These are phyloP conservation scores for Batillaria attramentaria DNA, from an alignment of 1,140 invertebrate genomes.

Conservation along the genomic window DNA sequence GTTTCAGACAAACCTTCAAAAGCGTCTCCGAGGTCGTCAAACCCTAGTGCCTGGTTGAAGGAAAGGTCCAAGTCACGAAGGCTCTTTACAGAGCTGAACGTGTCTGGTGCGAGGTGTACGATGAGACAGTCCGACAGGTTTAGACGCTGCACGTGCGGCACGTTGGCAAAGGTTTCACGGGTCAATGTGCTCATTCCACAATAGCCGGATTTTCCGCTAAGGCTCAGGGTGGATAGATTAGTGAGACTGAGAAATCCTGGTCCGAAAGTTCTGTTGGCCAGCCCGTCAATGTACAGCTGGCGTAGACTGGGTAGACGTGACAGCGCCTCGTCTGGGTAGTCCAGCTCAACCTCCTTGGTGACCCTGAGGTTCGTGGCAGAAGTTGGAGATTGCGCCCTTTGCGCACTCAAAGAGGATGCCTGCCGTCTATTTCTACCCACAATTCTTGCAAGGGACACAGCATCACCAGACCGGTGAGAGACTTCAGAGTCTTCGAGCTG, in stretches of 20 bases:
- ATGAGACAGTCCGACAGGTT: conserved; percentile 38
- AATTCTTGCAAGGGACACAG: too few species aligned
- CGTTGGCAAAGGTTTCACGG: conserved; percentile 5
- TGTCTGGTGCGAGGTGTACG: conserved; percentile 16
- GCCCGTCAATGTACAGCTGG: conserved; percentile 9
- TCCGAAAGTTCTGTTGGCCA: conserved; percentile 23
- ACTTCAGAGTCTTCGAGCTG: too few species aligned
- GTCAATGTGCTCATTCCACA: neutral
- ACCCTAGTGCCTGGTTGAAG: conserved; percentile 25
- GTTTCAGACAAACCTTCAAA: conserved; percentile 32
- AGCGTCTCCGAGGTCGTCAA: conserved; percentile 16
- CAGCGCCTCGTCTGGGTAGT: conserved; percentile 16
- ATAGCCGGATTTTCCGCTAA: neutral
- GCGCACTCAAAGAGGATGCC: too few species aligned
- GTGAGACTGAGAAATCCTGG: conserved; percentile 3
- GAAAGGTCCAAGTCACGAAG: conserved; percentile 34
- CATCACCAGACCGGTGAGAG: too few species aligned
- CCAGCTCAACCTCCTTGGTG: too few species aligned
- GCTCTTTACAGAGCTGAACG: conserved; percentile 20
- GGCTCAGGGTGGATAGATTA: neutral
- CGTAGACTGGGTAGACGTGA: conserved; percentile 6
- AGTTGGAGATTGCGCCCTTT: too few species aligned
- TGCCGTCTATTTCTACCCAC: too few species aligned
- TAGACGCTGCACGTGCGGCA: conserved; percentile 28
- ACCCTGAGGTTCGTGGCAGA: too few species aligned